Evolutionary conservation across 2,113 vertebrate species (phyloP), one percentile per base, ranked within the genome.

Genomic region (Bos javanicus): DNA sequence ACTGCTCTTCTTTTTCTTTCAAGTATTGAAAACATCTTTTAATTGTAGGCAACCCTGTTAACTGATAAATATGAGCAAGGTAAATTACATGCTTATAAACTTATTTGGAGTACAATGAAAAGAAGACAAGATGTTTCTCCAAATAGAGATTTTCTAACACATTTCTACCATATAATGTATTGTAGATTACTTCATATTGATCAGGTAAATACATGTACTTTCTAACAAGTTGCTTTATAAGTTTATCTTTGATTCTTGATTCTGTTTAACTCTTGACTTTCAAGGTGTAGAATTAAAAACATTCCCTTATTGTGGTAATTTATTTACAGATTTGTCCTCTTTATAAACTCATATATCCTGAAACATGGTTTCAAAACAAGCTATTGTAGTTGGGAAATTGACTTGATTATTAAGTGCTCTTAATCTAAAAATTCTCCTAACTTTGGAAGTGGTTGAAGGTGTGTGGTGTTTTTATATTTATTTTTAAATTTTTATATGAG

Each of bases 81-180:
- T 71, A 99, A 99, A 97, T 99, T 99, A 85, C 99, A 99, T 82
- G 99, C 99, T 97, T 99, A 99, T 98, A 99, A 99, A 96, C 99
- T 99, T 81, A 99, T 99, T 98, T 99, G 99, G 98, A 99, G 99
- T 98, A 99, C 99, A 98, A 99, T 99, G 99, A 99, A 99, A 98
- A 99, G 99, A 98, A 99, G 99, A 95, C 99, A 99, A 99, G 99
- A 99, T 87, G 99, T 99, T 97, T 99, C 99, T 88, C 99, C 99
- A 91, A 99, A 99, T 98, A 99, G 99, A 21, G 99, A 99, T 98
- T 99, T 99, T 98, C 99, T 99, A 97, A 99, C 99, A 86, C 99
- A 99, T 99, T 99, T 99, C 98, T 99, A 99, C 99, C 99, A 99
- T 98, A 99, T 99, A 98, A 99, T 99, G 99, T 99, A 99, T 98